Evolutionary conservation across 2,113 vertebrate species (phyloP).

Genomic region (Siniperca chuatsi): DNA sequence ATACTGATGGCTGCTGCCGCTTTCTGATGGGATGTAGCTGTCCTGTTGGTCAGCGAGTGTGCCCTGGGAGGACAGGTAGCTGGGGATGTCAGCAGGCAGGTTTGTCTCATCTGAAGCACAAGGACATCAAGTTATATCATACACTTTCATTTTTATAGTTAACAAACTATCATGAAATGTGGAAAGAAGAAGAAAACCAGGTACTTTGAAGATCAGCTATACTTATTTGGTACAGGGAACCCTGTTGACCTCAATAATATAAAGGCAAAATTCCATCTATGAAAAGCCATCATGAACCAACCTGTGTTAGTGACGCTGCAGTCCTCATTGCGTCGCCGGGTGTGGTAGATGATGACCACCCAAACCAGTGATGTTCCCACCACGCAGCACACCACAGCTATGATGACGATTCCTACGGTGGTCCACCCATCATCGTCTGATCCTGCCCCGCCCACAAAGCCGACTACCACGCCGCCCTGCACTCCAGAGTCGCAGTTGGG

Average conservation of each 20-base stretch:
- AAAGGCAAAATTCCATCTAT: not conserved
- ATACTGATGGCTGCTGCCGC: slow-evolving; percentile 93
- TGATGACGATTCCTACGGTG: slow-evolving; percentile 96
- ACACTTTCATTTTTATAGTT: not conserved
- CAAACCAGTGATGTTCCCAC: slow-evolving; percentile 98
- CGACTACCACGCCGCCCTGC: slow-evolving; percentile 74
- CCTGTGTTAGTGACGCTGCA: slow-evolving; percentile 98
- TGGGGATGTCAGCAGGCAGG: slow-evolving; percentile 95
- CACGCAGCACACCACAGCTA: slow-evolving; percentile 98
- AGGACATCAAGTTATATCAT: not conserved
- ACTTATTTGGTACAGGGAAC: not conserved
- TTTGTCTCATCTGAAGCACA: slow-evolving; percentile 92
- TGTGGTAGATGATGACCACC: slow-evolving; percentile 99
- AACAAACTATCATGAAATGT: not conserved
- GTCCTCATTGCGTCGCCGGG: slow-evolving; percentile 92
- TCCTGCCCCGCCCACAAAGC: slow-evolving; percentile 65
- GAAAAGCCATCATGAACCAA: slow-evolving; percentile 62
- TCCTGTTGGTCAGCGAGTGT: slow-evolving; percentile 95
- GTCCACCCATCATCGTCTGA: slow-evolving; percentile 93
- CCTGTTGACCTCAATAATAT: not conserved
- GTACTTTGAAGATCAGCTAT: no score
- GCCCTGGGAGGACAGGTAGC: slow-evolving; percentile 96
- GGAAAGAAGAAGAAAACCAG: not conserved
- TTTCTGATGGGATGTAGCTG: slow-evolving; percentile 92
- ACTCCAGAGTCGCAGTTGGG: slow-evolving; percentile 93